Evolutionary conservation across 2,113 vertebrate genomes (phyloP), one percentile per base, ranked within the genome.

Genomic region (Verasper variegatus): DNA sequence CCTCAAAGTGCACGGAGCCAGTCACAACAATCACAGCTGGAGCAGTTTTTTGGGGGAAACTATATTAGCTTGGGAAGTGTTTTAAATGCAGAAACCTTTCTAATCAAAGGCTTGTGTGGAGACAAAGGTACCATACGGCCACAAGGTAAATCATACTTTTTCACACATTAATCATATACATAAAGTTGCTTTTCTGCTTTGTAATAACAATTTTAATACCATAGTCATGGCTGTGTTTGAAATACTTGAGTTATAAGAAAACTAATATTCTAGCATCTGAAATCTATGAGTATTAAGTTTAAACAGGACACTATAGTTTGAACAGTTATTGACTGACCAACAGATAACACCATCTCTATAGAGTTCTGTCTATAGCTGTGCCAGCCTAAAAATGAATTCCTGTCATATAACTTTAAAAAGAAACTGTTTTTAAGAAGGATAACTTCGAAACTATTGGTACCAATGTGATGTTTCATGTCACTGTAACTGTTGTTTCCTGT

Each of bases 11-110:
- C 69, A 74, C 55, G 26, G 51, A 78, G 74, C 17, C 79, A 89
- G 76, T 72, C 84, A 84, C 74, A 90, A 88, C 84, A 92, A n/a
- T 35, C 45, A 52, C 60, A 80, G 55, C 68, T 72, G 66, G 5
- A 40, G 57, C 0, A 0, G 26, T 65, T 54, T 1, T n/a, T 61
- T 37, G 11, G 55, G 27, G 31, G 31, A 31, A 31, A n/a, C 40
- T 20, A 21, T 35, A 0, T 12, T 6, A 67, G 76, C 4, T 0
- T 1, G 51, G 24, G 37, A 11, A 61, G 0, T 10, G 23, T 20
- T 71, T 37, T 37, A 12, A 17, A 54, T 11, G 12, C 12, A 13
- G 12, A 13, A 40, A 42, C 40, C 40, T 37, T n/a, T n/a, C n/a
- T n/a, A n/a, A n/a, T n/a, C n/a, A n/a, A n/a, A n/a, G n/a, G n/a